phyloP scores from a whole-genome alignment of 2,113 vertebrate species.

The Oncorhynchus gorbuscha region DNA sequence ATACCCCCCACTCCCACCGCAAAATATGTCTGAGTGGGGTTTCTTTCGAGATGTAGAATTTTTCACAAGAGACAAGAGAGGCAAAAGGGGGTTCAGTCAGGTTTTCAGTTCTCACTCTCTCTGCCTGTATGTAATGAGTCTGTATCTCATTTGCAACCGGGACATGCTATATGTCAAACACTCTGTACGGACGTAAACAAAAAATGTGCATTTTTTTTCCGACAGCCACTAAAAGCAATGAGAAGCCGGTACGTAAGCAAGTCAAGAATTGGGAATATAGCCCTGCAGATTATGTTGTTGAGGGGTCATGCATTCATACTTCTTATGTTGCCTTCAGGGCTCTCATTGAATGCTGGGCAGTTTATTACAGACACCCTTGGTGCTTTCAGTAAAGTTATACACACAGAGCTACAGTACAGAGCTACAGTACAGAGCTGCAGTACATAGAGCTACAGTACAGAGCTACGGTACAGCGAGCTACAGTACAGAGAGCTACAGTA shows the following conservation, averaged over 20 bases:
- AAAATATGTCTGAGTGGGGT: conserved; percentile 30
- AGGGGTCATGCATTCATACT: conserved; percentile 53
- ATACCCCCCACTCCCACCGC: conserved; percentile 9
- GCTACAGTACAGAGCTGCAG: no score
- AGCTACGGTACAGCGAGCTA: no score
- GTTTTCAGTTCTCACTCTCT: conserved; percentile 15
- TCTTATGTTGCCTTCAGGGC: conserved; percentile 54
- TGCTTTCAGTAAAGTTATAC: not conserved
- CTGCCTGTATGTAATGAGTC: conserved; percentile 36
- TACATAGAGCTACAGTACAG: no score
- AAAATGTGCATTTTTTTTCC: conserved; percentile 54
- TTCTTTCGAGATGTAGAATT: conserved; percentile 43
- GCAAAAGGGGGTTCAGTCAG: conserved; percentile 40
- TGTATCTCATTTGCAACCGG: conserved; percentile 43
- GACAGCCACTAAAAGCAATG: conserved; percentile 26
- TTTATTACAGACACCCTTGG: conserved; percentile 34
- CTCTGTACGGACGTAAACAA: conserved; percentile 44
- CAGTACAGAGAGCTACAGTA: no score
- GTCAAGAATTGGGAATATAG: conserved; percentile 30
- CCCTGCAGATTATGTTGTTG: conserved; percentile 49
- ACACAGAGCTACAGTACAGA: not conserved
- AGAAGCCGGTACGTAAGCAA: conserved; percentile 19
- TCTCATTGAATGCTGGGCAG: conserved; percentile 52
- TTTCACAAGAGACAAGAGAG: conserved; percentile 52
- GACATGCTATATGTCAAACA: conserved; percentile 46